Percentiles rank a stretch among this genome's conserved stretches.
phyloP scores from a whole-genome alignment of 2,888 invertebrate species.

The Chydorus sphaericus region DNA sequence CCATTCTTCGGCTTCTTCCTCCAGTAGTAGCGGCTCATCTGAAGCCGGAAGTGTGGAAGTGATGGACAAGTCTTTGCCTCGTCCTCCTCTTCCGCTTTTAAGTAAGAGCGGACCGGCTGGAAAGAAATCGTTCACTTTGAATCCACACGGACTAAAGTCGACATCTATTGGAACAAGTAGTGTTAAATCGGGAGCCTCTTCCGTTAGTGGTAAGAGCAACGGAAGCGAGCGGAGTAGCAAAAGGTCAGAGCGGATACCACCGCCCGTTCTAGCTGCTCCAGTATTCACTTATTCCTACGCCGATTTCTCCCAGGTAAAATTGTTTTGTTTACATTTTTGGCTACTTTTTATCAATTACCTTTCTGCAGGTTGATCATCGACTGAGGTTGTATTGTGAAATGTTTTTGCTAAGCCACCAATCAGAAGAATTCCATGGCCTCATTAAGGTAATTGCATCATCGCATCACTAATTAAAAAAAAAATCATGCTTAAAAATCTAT shows the following conservation, averaged over 20 bases:
- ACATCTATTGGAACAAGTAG: background rate
- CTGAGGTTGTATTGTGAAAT: constrained; percentile 11
- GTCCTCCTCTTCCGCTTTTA: too few relatives aligned
- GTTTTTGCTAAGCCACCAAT: constrained; percentile 1
- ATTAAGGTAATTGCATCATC: constrained; percentile 5
- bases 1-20: too few relatives aligned
- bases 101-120: too few relatives aligned
- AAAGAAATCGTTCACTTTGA: too few relatives aligned
- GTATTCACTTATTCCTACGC: constrained; percentile 8
- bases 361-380: constrained; percentile 12
- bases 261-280: background rate
- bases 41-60: background rate
- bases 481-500: background rate
- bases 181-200: too few relatives aligned
- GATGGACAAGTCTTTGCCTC: background rate
- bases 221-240: background rate
- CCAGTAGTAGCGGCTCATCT: background rate
- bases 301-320: constrained; percentile 12
- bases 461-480: background rate
- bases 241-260: background rate
- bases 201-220: background rate
- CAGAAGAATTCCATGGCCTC: constrained; percentile 12
- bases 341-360: too few relatives aligned
- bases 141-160: background rate
- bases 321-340: background rate